Percentiles rank a stretch among this genome's conserved stretches.
These are phyloP conservation scores for Arrhopalites spinosus DNA, from an alignment of 2,888 invertebrate species.

Conservation along the genomic window DNA sequence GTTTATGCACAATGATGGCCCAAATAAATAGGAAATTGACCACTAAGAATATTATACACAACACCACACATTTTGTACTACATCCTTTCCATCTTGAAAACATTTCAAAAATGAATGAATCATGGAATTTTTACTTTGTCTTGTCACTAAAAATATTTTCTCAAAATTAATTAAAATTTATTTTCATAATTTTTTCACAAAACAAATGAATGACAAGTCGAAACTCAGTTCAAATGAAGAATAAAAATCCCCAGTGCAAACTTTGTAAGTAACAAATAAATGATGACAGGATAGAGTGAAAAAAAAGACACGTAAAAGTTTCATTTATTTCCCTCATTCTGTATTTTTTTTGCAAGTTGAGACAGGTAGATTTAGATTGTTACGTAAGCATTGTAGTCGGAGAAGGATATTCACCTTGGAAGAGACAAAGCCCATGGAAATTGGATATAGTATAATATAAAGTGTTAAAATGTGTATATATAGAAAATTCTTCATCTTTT, in stretches of 20 bases:
- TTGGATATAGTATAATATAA: neutral
- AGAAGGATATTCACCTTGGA: neutral
- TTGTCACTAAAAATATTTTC: neutral
- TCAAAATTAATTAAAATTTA: neutral
- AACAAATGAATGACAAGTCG: neutral
- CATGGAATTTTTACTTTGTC: neutral
- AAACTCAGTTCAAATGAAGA: neutral
- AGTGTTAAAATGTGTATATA: neutral
- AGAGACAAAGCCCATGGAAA: neutral
- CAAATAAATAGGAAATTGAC: constrained; percentile 17
- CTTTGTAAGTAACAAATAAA: neutral
- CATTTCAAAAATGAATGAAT: neutral
- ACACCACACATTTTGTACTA: constrained; percentile 17
- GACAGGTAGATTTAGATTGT: neutral
- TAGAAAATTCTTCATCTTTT: neutral
- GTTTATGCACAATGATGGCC: neutral
- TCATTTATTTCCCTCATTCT: too few relatives aligned
- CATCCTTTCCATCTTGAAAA: constrained; percentile 24
- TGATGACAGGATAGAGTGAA: neutral
- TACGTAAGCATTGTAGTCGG: neutral
- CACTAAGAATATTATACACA: neutral
- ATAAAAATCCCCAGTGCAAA: neutral
- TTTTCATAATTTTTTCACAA: neutral
- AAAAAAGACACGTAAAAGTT: too few relatives aligned
- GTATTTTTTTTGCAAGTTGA: neutral